phyloP scores from a whole-genome alignment of 1,140 invertebrate species.

The Himalopsyche phryganea region DNA sequence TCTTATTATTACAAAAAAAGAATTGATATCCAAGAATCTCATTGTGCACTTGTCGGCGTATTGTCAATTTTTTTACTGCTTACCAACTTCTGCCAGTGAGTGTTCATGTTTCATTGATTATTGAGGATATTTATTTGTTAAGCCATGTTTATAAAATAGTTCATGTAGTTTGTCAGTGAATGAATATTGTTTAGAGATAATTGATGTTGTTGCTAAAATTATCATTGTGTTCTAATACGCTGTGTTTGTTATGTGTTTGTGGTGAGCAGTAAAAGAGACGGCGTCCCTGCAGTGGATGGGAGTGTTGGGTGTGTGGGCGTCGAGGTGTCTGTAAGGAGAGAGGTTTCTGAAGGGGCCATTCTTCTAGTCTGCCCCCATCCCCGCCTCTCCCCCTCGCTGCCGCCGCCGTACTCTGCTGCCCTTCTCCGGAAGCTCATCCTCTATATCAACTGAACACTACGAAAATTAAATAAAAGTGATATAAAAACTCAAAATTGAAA shows the following conservation, averaged over 20 bases:
- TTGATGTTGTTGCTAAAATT: no score
- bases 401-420: conserved; percentile 13
- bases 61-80: no score
- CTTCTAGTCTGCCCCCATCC: no score
- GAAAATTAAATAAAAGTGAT: conserved; percentile 13
- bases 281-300: conserved; percentile 13
- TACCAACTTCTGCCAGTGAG: no score
- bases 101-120: no score
- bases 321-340: conserved; percentile 2
- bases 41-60: no score
- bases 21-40: no score
- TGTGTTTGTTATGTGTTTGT: conserved; percentile 1
- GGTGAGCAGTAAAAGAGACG: conserved; percentile 20
- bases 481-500: conserved; percentile 12
- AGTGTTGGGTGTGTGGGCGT: not conserved
- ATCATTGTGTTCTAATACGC: not conserved
- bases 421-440: conserved; percentile 7
- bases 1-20: no score
- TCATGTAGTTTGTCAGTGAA: no score
- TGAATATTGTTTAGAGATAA: no score
- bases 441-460: conserved; percentile 6
- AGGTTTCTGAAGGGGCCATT: not conserved
- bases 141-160: no score
- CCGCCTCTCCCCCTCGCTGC: not conserved
- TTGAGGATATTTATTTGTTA: no score